Evolutionary conservation across 64 coral and sea anemone genomes (phyloP).

Genomic region (Dendrophyllia cribrosa): DNA sequence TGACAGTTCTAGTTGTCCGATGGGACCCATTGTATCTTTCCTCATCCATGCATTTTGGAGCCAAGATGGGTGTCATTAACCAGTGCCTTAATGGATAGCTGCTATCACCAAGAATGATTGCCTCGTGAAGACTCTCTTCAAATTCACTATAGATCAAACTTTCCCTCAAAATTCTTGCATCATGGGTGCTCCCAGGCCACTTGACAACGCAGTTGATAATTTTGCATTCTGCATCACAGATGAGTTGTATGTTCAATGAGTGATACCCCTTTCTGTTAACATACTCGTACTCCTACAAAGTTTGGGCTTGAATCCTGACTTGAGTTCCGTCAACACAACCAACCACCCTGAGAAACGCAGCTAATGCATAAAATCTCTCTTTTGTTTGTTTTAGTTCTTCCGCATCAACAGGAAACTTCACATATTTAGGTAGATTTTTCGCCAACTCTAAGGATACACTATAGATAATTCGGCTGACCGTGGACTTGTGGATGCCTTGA

Average conservation of each 20-base stretch:
- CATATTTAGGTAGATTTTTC: neutral
- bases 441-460: neutral
- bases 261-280: slow-evolving; percentile 17
- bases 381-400: too few relatives aligned
- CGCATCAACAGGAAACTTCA: neutral
- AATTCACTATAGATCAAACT: neutral
- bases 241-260: neutral
- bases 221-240: neutral
- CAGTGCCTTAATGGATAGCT: neutral
- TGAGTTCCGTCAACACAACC: neutral
- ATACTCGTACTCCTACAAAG: slow-evolving; percentile 5
- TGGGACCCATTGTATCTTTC: slow-evolving; percentile 11
- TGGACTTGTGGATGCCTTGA: slow-evolving; percentile 10
- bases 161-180: neutral
- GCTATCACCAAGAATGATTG: neutral
- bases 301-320: neutral
- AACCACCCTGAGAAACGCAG: neutral
- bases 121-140: neutral
- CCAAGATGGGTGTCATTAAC: neutral
- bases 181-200: too few relatives aligned
- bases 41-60: neutral
- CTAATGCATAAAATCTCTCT: too few relatives aligned
- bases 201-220: too few relatives aligned
- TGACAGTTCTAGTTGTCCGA: slow-evolving; percentile 13
- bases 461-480: neutral